Base-by-base conservation (phyloP, 1,140 invertebrate genomes). In the Subanguina moxae region DNA sequence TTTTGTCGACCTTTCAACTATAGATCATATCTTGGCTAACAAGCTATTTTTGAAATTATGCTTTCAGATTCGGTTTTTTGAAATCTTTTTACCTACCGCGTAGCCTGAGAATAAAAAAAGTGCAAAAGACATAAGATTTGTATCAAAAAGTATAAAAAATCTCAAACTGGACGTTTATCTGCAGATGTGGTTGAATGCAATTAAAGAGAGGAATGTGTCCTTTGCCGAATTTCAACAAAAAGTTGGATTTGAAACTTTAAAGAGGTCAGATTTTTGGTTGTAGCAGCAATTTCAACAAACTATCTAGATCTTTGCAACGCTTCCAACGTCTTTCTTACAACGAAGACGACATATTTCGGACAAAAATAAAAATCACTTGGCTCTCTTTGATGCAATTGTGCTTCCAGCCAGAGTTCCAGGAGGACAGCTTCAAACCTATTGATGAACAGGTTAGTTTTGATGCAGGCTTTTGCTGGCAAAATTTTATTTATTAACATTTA, bases 161-260 rank as follows among this genome's bases (percentile, higher is more conserved):
- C 30, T 38, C 3, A 5, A 38, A 38, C 32, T 5, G 3, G 11
- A 38, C 3, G 68, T 23, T 70, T 52, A n/a, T n/a, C n/a, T n/a
- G n/a, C 43, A 78, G 76, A 76, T 68, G 52, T 80, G 78, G 78
- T 56, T 73, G 1, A 65, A 78, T 27, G 70, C 64, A 21, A 75
- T 80, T 11, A 57, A 73, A 38, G 57, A 75, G 21, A 32, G 78
- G 28, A 59, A 64, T 45, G 77, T 80, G 64, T 64, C 78, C 27
- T 80, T 80, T 62, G 59, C 71, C 9, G 78, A 80, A 46, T 80
- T 80, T 45, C 67, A 65, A 38, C 75, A 80, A 58, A 80, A 80
- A 58, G 71, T 67, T 38, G 71, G 71, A 17, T 61, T 23, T n/a
- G 71, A 72, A 67, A 65, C 68, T 3, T 42, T 80, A 1, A 57